Conservation (phyloP, 2,888 invertebrate species). For the Brachycybe producta region DNA sequence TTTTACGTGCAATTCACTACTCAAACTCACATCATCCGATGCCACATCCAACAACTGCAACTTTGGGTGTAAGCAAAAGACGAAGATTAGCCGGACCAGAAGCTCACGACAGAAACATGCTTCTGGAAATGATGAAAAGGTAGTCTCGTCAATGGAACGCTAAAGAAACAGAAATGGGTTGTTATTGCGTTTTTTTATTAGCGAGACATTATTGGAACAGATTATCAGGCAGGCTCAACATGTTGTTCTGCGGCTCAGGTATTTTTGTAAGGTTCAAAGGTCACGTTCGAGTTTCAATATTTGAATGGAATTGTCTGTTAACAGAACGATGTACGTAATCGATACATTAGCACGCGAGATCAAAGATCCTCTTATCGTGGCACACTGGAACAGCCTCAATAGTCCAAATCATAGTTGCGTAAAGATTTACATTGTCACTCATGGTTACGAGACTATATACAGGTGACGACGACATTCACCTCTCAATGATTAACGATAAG, state of each 20-base stretch:
- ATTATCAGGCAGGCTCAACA: constrained; percentile 94
- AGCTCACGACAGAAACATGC: constrained; percentile 73
- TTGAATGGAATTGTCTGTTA: not conserved
- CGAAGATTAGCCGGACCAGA: constrained; percentile 81
- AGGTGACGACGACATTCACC: constrained; percentile 26
- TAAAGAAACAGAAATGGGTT: constrained; percentile 30
- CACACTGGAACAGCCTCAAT: constrained; percentile 91
- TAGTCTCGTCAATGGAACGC: too few species aligned
- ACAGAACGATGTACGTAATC: constrained; percentile 69
- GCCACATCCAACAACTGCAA: constrained; percentile 88
- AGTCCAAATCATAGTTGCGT: constrained; percentile 90
- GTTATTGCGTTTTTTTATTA: constrained; percentile 23
- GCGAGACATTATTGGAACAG: constrained; percentile 84
- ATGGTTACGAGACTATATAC: constrained; percentile 35
- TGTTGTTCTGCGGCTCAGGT: constrained; percentile 73
- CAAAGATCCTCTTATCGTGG: constrained; percentile 86
- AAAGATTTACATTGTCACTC: constrained; percentile 67
- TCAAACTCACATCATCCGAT: constrained; percentile 85
- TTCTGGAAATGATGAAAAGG: constrained; percentile 75
- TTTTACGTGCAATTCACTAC: constrained; percentile 81
- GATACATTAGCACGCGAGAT: constrained; percentile 87
- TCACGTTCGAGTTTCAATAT: not conserved
- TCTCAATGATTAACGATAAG: not conserved
- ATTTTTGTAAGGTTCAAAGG: constrained; percentile 11
- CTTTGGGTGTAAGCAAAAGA: constrained; percentile 81